Base-by-base conservation (phyloP, 2,113 vertebrate species). In the Semnornis frantzii region DNA sequence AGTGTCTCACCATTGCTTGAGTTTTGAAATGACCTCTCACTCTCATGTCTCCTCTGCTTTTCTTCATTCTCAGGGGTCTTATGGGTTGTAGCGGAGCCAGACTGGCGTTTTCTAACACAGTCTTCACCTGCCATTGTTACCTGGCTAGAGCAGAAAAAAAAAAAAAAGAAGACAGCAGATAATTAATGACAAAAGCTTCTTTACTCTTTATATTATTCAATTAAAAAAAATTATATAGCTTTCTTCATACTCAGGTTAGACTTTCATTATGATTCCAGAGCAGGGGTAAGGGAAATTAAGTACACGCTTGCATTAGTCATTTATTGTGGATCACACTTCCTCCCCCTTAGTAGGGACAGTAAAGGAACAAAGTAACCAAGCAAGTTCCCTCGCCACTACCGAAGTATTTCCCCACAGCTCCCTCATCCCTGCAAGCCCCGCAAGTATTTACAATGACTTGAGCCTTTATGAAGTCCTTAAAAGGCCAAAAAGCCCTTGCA, bases 1-100 rank as follows among this genome's bases (percentile, higher is more conserved):
- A 28, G 65, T 66, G 42, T 44, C 95, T 98, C 93, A 98, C 98
- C 97, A 50, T 97, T 98, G 76, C 85, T 92, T 44, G 86, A 82
- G 24, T 54, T 92, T 30, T 95, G 94, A 27, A 73, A 71, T 6
- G 89, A 55, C 48, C 96, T 96, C 57, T 97, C 85, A 0, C 4
- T 82, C 62, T 95, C 94, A 62, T 64, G 52, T 86, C 93, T 94
- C 87, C 90, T 94, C 62, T 92, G 82, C 7, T 39, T 54, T 73
- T 96, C 96, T 52, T 85, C 87, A 9, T 94, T 95, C 60, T 97
- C 97, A 27, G 52, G 28, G 15, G 37, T 62, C 73, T 91, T 93
- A n/a, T 21, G 64, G n/a, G 62, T 16, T 50, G 50, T 24, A 81
- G 62, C 33, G 46, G 92, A 90, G 89, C 94, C 95, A 25, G 84